A percentile compares a stretch with the other conserved stretches of the same genome.
Conservation (phyloP, 2,797 vertebrate genomes). For the Alfaro cultratus region DNA sequence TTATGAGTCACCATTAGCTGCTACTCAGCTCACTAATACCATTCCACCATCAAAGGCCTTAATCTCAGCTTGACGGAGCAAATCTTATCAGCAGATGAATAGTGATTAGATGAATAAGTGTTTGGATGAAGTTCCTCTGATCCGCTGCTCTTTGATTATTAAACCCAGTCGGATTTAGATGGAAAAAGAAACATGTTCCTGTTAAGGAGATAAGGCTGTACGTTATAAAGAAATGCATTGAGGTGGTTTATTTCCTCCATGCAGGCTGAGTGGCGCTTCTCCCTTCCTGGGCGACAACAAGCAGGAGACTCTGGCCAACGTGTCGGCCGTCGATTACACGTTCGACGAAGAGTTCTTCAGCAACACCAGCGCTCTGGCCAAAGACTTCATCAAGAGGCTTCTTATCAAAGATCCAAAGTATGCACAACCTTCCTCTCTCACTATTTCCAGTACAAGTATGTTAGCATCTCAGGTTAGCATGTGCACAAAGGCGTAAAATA, state of each 20-base stretch:
- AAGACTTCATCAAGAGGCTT: slow-evolving; percentile 95
- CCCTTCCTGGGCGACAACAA: slow-evolving; percentile 98
- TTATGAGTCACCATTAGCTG: slow-evolving; percentile 38
- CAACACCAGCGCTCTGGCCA: slow-evolving; percentile 93
- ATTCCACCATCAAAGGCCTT: slow-evolving; percentile 18
- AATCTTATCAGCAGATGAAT: slow-evolving; percentile 20
- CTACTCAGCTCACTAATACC: slow-evolving; percentile 7
- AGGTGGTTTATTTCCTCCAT: not conserved
- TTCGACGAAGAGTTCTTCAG: slow-evolving; percentile 98
- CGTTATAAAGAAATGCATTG: not conserved
- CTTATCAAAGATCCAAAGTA: slow-evolving; percentile 98
- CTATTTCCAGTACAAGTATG: not conserved
- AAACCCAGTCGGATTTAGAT: not conserved
- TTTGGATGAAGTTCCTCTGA: slow-evolving; percentile 13
- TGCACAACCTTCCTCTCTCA: slow-evolving; percentile 46
- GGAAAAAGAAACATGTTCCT: not conserved
- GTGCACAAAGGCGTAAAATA: not conserved
- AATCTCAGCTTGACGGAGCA: slow-evolving; percentile 22
- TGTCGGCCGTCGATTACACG: slow-evolving; percentile 95
- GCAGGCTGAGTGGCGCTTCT: slow-evolving; percentile 93
- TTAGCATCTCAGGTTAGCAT: not conserved
- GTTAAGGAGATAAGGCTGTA: not conserved
- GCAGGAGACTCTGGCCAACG: slow-evolving; percentile 96
- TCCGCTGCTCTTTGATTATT: slow-evolving; percentile 16
- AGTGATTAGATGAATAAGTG: slow-evolving; percentile 14